Evolutionary conservation across 2,797 vertebrate genomes (phyloP).

Genomic region (Masticophis lateralis): DNA sequence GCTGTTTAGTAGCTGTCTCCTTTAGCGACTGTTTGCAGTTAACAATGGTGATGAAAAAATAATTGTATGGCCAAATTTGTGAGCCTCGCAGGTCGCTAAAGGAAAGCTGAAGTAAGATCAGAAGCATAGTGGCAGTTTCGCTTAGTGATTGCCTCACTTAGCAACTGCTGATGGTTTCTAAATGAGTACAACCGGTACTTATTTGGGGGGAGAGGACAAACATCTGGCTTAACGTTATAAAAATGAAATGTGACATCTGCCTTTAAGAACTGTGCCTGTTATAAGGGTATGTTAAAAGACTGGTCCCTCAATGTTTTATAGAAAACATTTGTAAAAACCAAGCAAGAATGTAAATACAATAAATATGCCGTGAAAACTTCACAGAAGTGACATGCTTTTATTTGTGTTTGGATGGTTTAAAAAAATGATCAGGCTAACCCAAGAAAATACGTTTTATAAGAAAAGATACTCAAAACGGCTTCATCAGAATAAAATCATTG

Average conservation of each 20-base stretch:
- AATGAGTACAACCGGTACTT: neutral
- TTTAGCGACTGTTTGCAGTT: neutral
- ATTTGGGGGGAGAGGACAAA: neutral
- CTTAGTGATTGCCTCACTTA: neutral
- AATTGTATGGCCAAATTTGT: neutral
- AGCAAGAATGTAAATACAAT: accelerated
- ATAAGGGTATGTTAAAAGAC: accelerated
- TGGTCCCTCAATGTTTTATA: accelerated
- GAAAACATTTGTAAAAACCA: accelerated
- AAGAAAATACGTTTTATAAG: neutral
- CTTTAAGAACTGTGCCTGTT: neutral
- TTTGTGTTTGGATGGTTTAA: neutral
- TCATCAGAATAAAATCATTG: neutral
- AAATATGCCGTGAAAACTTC: neutral
- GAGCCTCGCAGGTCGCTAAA: neutral
- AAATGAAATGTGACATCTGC: neutral
- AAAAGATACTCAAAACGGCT: neutral
- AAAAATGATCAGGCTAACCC: neutral
- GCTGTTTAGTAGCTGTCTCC: neutral
- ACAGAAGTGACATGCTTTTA: neutral
- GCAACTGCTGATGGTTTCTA: neutral
- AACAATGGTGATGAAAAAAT: neutral
- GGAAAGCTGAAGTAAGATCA: neutral
- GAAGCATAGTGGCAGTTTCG: neutral
- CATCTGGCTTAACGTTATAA: neutral